Percentiles rank a stretch among this genome's conserved stretches.
Evolutionary conservation across 2,888 invertebrate genomes (phyloP).

Genomic region (Pachydiplax longipennis): DNA sequence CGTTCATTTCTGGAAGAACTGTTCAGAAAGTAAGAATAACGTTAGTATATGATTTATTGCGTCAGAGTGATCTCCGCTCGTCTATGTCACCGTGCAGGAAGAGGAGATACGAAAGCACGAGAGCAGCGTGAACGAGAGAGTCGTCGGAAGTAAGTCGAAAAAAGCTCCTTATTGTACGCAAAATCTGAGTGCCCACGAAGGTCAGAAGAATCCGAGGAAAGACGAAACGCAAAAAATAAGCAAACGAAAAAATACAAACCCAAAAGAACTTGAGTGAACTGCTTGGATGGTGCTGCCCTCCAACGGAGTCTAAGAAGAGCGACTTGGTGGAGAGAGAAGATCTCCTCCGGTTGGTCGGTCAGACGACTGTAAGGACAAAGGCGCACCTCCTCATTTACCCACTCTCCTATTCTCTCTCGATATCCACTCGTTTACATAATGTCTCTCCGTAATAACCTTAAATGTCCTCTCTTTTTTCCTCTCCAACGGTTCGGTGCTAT

Average conservation of each 20-base stretch:
- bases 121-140: too few species aligned
- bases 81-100: too few species aligned
- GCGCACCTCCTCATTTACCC: neutral
- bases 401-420: neutral
- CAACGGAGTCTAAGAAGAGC: slow-evolving; percentile 5
- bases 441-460: neutral
- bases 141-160: neutral
- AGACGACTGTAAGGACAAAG: neutral
- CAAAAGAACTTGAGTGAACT: neutral
- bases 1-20: too few species aligned
- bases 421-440: neutral
- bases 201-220: slow-evolving; percentile 1
- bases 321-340: neutral
- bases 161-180: neutral
- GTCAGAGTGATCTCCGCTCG: too few species aligned
- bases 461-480: neutral
- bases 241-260: neutral
- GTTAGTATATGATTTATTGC: too few species aligned
- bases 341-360: neutral
- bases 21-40: too few species aligned
- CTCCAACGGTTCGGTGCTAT: neutral
- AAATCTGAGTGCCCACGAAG: slow-evolving; percentile 11
- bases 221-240: neutral
- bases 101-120: too few species aligned
- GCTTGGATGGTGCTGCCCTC: slow-evolving; percentile 43